Conservation (phyloP, 2,113 vertebrate species). For the Leucosticte australis region DNA sequence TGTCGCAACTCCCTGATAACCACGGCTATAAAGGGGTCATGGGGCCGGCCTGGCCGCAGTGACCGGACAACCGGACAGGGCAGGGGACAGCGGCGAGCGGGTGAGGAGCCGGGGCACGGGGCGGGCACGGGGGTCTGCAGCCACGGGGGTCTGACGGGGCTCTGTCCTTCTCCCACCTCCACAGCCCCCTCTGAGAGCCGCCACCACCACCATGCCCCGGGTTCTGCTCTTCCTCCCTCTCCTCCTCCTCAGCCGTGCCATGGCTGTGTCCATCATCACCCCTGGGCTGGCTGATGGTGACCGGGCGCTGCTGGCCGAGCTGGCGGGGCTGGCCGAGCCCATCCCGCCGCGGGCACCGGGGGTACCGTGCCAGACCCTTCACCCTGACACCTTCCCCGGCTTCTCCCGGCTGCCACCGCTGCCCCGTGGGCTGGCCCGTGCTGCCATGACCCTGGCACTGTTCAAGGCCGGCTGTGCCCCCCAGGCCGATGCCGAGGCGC, state of each 20-base stretch:
- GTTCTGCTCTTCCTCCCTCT: neutral
- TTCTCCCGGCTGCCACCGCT: slow-evolving; percentile 57
- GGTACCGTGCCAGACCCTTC: slow-evolving; percentile 70
- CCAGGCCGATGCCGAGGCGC: slow-evolving; percentile 64
- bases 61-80: neutral
- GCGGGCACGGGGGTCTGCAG: accelerated
- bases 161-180: neutral
- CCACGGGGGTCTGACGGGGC: neutral
- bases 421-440: slow-evolving; percentile 74
- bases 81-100: neutral
- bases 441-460: slow-evolving; percentile 78
- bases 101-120: neutral
- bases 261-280: accelerated
- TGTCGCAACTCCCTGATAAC: slow-evolving; percentile 25
- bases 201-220: neutral
- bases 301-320: neutral
- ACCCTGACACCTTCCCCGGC: slow-evolving; percentile 62
- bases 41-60: accelerated
- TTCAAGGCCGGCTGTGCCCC: slow-evolving; percentile 69
- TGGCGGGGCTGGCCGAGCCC: neutral
- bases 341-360: accelerated
- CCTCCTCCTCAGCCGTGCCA: neutral
- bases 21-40: neutral
- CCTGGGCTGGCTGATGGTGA: accelerated
- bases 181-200: neutral